Percentiles rank a stretch among this genome's conserved stretches.
phyloP scores from a whole-genome alignment of 2,888 invertebrate genomes.

The Athrips mouffetella region DNA sequence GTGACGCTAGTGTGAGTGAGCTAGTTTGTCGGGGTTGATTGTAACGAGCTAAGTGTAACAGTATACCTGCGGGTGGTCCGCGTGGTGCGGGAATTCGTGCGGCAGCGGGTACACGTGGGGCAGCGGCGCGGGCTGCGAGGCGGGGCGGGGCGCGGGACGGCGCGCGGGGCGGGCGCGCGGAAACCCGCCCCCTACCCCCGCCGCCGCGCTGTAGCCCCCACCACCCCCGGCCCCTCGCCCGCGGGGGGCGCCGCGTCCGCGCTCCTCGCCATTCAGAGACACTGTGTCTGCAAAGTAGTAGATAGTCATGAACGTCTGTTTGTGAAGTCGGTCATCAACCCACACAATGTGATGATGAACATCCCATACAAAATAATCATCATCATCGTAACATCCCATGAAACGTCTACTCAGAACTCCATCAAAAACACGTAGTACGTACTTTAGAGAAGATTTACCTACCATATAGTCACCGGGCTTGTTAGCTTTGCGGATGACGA shows the following conservation, averaged over 20 bases:
- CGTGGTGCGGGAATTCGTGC: slow-evolving; percentile 45
- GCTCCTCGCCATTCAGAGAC: slow-evolving; percentile 67
- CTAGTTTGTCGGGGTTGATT: no score
- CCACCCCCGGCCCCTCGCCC: no score
- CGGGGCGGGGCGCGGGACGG: slow-evolving; percentile 42
- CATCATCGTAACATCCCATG: no score
- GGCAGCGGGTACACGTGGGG: slow-evolving; percentile 46
- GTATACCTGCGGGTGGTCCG: slow-evolving; percentile 57
- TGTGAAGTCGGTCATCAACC: no score
- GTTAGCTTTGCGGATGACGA: no score
- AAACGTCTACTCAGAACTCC: no score
- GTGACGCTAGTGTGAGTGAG: no score
- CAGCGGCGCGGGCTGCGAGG: slow-evolving; percentile 59
- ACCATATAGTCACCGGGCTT: not conserved
- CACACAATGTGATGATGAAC: no score
- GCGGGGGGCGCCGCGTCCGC: slow-evolving; percentile 40
- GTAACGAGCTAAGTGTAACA: no score
- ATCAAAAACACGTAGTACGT: not conserved
- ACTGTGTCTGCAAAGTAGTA: slow-evolving; percentile 58
- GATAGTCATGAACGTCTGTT: no score
- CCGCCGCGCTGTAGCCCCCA: slow-evolving; percentile 20
- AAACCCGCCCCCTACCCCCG: slow-evolving; percentile 33
- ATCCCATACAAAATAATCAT: no score
- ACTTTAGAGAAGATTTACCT: not conserved
- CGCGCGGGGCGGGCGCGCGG: slow-evolving; percentile 32